Evolutionary conservation across 2,797 vertebrate species (phyloP).

Genomic region (Manis javanica): DNA sequence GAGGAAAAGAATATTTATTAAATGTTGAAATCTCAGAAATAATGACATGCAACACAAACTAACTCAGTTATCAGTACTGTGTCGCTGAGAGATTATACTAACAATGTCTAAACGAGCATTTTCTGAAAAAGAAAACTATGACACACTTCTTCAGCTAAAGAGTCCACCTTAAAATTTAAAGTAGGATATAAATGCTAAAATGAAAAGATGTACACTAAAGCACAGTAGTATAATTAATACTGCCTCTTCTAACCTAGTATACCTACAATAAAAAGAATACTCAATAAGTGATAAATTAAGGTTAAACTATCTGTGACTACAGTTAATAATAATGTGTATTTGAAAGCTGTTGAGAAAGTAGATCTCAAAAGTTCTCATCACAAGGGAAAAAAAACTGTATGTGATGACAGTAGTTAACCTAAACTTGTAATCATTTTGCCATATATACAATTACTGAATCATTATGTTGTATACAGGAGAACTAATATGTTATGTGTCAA

Average conservation of each 20-base stretch:
- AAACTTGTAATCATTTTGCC: neutral
- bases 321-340: neutral
- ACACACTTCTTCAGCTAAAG: slow-evolving; percentile 28
- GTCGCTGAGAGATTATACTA: slow-evolving; percentile 48
- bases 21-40: slow-evolving; percentile 68
- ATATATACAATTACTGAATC: neutral
- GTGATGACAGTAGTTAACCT: neutral
- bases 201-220: neutral
- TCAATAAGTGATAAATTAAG: slow-evolving; percentile 8
- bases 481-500: neutral
- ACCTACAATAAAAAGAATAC: neutral
- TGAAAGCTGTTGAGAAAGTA: neutral
- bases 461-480: neutral
- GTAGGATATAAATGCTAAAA: neutral
- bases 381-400: neutral
- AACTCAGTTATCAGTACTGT: slow-evolving; percentile 54
- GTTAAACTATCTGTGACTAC: neutral
- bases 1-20: slow-evolving; percentile 67
- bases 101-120: slow-evolving; percentile 22
- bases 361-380: neutral
- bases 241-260: neutral
- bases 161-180: slow-evolving; percentile 43
- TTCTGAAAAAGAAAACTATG: neutral
- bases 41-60: slow-evolving; percentile 63
- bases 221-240: neutral